phyloP scores from a whole-genome alignment of 1,140 invertebrate species.

The Pissodes strobi region DNA sequence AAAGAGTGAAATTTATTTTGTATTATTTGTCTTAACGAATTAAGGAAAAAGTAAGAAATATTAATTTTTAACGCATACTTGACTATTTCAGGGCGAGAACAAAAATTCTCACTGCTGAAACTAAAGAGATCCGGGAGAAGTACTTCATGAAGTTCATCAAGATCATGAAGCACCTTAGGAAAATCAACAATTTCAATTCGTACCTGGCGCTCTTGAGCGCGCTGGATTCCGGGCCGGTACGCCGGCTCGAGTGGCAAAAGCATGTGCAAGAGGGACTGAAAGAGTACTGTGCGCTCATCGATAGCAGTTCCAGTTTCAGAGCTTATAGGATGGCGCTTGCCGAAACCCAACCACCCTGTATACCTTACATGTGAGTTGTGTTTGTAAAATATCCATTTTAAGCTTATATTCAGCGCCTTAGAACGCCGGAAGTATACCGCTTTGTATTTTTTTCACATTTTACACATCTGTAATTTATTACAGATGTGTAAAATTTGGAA shows the following conservation, averaged over 20 bases:
- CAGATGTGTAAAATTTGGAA: too few species aligned
- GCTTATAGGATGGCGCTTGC: constrained; percentile 92
- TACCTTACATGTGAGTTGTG: constrained; percentile 94
- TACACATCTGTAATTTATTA: too few species aligned
- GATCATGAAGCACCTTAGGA: constrained; percentile 96
- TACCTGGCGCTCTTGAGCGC: constrained; percentile 96
- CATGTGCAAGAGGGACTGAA: constrained; percentile 90
- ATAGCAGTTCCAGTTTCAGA: constrained; percentile 93
- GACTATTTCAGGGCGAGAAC: constrained; percentile 70
- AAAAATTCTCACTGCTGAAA: constrained; percentile 76
- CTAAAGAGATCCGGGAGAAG: constrained; percentile 92
- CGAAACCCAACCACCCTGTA: constrained; percentile 94
- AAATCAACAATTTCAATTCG: constrained; percentile 98
- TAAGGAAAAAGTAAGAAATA: too few species aligned
- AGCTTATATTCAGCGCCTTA: not conserved
- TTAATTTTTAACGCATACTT: not conserved
- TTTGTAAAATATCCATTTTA: too few species aligned
- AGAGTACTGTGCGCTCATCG: constrained; percentile 94
- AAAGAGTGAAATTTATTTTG: too few species aligned
- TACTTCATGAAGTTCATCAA: constrained; percentile 97
- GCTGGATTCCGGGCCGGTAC: constrained; percentile 93
- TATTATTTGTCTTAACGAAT: too few species aligned
- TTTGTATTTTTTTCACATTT: too few species aligned
- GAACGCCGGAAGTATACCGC: too few species aligned
- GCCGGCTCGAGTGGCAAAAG: constrained; percentile 93